Conservation (phyloP, 2,113 vertebrate species). For the Centropristis striata region DNA sequence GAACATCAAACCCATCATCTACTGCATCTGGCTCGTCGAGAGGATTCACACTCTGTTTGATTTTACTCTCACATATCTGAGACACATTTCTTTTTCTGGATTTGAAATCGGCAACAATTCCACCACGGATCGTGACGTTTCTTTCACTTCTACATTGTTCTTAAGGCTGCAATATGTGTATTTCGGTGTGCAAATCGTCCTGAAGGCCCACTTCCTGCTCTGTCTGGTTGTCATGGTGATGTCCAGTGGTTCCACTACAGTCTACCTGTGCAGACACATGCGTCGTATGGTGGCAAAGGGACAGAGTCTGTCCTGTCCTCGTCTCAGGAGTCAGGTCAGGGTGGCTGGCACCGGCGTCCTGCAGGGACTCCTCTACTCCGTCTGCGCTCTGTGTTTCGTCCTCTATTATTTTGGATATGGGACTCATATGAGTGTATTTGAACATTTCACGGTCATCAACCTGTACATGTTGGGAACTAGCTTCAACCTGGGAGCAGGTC, state of each 20-base stretch:
- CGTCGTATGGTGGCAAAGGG: constrained; percentile 14
- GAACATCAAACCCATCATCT: constrained; percentile 65
- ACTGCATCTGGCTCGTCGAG: constrained; percentile 29
- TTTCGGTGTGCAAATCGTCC: too few relatives aligned
- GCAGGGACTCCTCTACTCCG: constrained; percentile 11
- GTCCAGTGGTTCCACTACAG: constrained; percentile 50
- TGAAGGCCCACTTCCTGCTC: background rate
- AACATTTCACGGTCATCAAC: background rate
- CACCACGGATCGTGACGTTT: too few relatives aligned
- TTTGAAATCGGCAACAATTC: too few relatives aligned
- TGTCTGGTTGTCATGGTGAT: constrained; percentile 55
- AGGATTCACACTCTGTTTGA: constrained; percentile 3
- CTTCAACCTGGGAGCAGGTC: constrained; percentile 38
- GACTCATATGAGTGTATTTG: too few relatives aligned
- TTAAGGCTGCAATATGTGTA: too few relatives aligned
- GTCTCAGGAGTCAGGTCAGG: constrained; percentile 25
- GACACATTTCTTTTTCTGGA: too few relatives aligned
- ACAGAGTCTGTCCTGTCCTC: background rate
- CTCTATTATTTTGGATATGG: too few relatives aligned
- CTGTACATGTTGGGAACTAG: constrained; percentile 21
- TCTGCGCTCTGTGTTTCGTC: background rate
- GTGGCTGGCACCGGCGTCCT: constrained; percentile 31
- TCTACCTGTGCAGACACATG: constrained; percentile 66
- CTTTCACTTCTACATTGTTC: too few relatives aligned
- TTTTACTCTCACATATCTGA: too few relatives aligned